These are phyloP conservation scores for Neodiprion pinetum DNA, from an alignment of 1,140 invertebrate genomes.

Conservation along the genomic window DNA sequence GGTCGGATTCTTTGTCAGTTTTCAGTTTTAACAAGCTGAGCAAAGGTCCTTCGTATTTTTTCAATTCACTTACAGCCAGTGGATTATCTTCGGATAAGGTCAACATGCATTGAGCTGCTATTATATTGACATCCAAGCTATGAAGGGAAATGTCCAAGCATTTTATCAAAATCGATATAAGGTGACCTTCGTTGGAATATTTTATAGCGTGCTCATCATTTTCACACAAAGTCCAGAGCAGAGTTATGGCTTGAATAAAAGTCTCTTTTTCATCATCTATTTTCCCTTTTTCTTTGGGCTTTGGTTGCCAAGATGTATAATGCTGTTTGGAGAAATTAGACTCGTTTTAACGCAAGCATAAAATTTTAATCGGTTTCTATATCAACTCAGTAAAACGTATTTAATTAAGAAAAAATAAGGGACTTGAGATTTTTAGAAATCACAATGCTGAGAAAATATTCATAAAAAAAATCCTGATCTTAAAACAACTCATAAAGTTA, in stretches of 20 bases:
- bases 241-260: slow-evolving; percentile 70
- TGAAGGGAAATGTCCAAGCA: slow-evolving; percentile 69
- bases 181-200: slow-evolving; percentile 69
- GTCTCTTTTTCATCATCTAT: slow-evolving; percentile 68
- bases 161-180: slow-evolving; percentile 69
- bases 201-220: slow-evolving; percentile 70
- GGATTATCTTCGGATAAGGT: slow-evolving; percentile 74
- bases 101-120: slow-evolving; percentile 70
- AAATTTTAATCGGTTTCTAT: neutral
- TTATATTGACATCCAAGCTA: slow-evolving; percentile 65
- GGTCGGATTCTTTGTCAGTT: slow-evolving; percentile 45
- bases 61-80: slow-evolving; percentile 60
- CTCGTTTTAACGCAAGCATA: slow-evolving; percentile 16
- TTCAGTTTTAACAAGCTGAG: slow-evolving; percentile 55
- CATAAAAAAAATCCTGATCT: no score
- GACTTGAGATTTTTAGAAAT: neutral
- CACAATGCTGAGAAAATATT: no score
- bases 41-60: slow-evolving; percentile 56
- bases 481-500: no score
- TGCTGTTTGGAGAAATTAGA: slow-evolving; percentile 34
- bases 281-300: slow-evolving; percentile 53
- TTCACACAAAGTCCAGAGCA: slow-evolving; percentile 75
- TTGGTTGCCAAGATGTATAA: slow-evolving; percentile 44
- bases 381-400: neutral
- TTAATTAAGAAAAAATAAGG: neutral